Base-by-base conservation (phyloP, 2,797 vertebrate genomes). In the Melanotaenia trifasciata region DNA sequence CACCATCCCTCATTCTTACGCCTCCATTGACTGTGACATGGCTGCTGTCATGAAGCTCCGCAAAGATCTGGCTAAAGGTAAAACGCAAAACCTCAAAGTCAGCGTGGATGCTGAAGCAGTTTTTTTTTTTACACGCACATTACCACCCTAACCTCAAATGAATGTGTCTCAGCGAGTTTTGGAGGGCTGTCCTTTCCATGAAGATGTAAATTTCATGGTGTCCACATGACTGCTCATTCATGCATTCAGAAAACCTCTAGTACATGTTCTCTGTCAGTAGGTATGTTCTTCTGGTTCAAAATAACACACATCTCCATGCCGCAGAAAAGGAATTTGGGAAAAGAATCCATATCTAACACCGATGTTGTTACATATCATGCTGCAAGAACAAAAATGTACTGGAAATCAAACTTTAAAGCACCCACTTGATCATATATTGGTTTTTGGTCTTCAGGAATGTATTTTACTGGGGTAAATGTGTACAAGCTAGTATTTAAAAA, bases 1-100 rank as follows among this genome's bases (percentile, higher is more conserved):
- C 74, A 98, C 95, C 65, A 95, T 99, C 86, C 97, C 97, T 80
- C 98, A 99, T 22, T 93, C 97, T 0, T 99, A 99, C 50, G 96
- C 96, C 74, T 94, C 95, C 20, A 89, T 97, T 13, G 95, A 97
- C 93, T 99, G 97, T 87, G 94, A 97, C 84, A 91, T 99, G 80
- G 96, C 93, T 50, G 95, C 96, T 2, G 88, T 99, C 89, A 92
- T 97, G 90, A 92, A 94, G 81, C 92, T 97, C 69, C 95, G 96
- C 78, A 94, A 95, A 87, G 90, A 96, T 56, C 76, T 99, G 72
- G 95, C 96, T 82, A 94, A 95, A 96, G 97, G 98, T 99, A 84
- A 84, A 50, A 71, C 32, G 0, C 35, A 4, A 22, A 36, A 4
- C 57, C 28, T 50, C 24, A 13, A 45, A 22, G 9, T 11, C 3